Evolutionary conservation across 2,797 vertebrate genomes (phyloP), one percentile per base, ranked within the genome.

Genomic region (Ptychobarbus kaznakovi): DNA sequence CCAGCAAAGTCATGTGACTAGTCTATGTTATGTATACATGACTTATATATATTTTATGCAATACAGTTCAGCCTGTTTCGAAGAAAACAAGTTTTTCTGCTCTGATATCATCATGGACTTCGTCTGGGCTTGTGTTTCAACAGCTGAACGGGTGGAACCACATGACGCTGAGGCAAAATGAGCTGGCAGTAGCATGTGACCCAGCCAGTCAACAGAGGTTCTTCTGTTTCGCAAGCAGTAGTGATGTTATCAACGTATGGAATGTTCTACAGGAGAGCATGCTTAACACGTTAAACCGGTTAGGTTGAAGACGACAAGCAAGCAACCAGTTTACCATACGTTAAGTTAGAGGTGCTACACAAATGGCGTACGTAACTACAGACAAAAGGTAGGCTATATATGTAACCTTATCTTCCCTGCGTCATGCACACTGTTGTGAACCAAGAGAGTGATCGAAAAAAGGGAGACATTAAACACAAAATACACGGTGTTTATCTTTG

Each of bases 351-450:
- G 18, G 53, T 58, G 46, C 15, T n/a, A 42, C 56, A 32, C 18
- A 1, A 66, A 88, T 88, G 87, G 85, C 81, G 1, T 3, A 8
- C 25, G 12, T 72, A 51, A 28, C 51, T 12, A 83, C 68, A 42
- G 80, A 84, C 4, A 18, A 56, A 84, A 86, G 85, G 87, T 86
- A 88, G 65, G 82, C 20, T 61, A 51, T 68, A 51, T 68, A 75
- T 46, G 42, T 49, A 38, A 40, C 38, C 38, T 1, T 51, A 10
- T 65, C 53, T 51, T 49, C 12, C 10, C 58, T 79, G n/a, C 25
- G 56, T 32, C 18, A 61, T 12, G 58, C 2, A 35, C 51, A 25
- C 38, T 63, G 35, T 13, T 25, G 22, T 38, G 63, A 32, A 32
- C 6, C 11, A 49, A 44, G 46, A 28, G 22, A 42, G 6, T 40